Evolutionary conservation across 1,140 invertebrate species (phyloP).

Genomic region (Glossosoma conforme): DNA sequence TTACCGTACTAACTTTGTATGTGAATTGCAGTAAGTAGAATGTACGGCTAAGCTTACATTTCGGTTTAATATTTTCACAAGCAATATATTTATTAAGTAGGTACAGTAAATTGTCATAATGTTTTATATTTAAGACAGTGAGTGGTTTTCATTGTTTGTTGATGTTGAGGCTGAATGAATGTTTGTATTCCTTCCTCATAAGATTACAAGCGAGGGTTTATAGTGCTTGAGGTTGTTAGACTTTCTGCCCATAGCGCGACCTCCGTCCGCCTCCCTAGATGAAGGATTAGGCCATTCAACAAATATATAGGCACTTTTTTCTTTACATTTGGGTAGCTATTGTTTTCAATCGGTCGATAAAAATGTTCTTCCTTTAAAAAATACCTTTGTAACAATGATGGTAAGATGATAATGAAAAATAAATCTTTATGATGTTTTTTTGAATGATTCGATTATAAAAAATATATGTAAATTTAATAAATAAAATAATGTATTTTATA

Average conservation of each 20-base stretch:
- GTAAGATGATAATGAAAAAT: no score
- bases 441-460: no score
- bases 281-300: constrained; percentile 32
- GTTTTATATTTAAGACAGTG: constrained; percentile 2
- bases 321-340: no score
- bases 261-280: constrained; percentile 31
- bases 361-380: no score
- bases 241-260: constrained; percentile 30
- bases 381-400: no score
- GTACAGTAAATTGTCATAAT: neutral
- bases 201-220: constrained; percentile 24
- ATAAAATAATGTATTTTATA: no score
- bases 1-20: no score
- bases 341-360: no score
- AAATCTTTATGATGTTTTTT: no score
- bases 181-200: constrained; percentile 19
- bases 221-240: constrained; percentile 23
- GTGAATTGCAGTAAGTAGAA: no score
- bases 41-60: neutral
- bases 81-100: neutral
- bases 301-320: constrained; percentile 2
- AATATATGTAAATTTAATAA: no score
- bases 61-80: neutral
- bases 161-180: constrained; percentile 8
- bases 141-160: constrained; percentile 10